A percentile compares a stretch with the other conserved stretches of the same genome.
phyloP scores from a whole-genome alignment of 2,888 invertebrate species.

The Callinectes sapidus region DNA sequence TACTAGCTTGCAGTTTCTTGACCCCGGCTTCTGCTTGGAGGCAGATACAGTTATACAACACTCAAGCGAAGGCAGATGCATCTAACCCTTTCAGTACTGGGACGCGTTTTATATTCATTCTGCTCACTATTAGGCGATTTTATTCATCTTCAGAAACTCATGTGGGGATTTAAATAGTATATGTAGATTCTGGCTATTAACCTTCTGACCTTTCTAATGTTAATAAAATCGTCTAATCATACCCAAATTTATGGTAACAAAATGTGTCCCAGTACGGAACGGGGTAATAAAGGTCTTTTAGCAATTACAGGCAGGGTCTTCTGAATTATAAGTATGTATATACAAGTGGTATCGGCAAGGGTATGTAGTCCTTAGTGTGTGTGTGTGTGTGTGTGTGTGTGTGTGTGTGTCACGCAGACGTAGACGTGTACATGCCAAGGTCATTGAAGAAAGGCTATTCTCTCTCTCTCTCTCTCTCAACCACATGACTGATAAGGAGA shows the following conservation, averaged over 20 bases:
- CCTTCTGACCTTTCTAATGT: no score
- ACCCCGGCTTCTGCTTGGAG: not conserved
- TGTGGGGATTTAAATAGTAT: no score
- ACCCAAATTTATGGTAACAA: no score
- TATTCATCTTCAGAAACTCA: no score
- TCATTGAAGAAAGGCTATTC: not conserved
- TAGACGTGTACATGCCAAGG: conserved; percentile 15
- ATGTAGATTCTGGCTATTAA: no score
- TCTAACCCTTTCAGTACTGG: no score
- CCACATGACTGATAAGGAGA: conserved; percentile 25
- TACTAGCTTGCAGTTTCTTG: not conserved
- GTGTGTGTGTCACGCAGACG: conserved; percentile 34
- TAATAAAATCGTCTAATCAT: no score
- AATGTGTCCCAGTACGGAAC: no score
- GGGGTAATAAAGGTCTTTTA: not conserved
- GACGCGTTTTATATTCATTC: no score
- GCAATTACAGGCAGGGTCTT: not conserved
- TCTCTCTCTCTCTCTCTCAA: conserved; percentile 4
- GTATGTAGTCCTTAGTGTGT: conserved; percentile 39
- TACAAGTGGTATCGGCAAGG: not conserved
- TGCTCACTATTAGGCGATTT: no score
- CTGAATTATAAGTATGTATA: not conserved
- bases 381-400: no score
- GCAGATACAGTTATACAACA: not conserved
- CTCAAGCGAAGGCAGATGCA: not conserved